Evolutionary conservation across 2,113 vertebrate species (phyloP), one percentile per base, ranked within the genome.

Genomic region (Bos taurus): DNA sequence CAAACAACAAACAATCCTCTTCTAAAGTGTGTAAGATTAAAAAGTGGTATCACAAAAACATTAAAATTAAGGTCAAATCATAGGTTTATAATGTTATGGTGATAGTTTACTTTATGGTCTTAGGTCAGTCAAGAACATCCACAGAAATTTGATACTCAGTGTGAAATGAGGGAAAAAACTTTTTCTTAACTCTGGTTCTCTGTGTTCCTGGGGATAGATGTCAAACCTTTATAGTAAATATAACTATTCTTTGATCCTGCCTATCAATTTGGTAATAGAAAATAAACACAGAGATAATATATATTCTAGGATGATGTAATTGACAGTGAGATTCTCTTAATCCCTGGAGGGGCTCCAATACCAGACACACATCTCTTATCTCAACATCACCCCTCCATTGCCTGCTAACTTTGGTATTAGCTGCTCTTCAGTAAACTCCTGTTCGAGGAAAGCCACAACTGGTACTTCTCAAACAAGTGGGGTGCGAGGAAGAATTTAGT

Each of bases 321-420:
- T 36, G 13, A 50, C 11, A 74, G 7, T 14, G n/a, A 77, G 30
- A 19, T 67, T 71, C 2, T 56, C 60, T 93, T 16, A 21, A 56
- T 46, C 2, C 21, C 8, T 16, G 5, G 14, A 5, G 62, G 9
- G 46, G 6, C 2, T 16, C 7, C 0, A 21, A 36, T 14, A 7
- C 2, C 1, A 25, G 59, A 77, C 46, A 78, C 30, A 17, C 2
- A 28, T 12, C 12, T 67, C 7, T 50, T 57, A 33, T 50, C 7
- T 78, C 13, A 43, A 12, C 33, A 28, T 30, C 23, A 2, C 5
- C 14, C 21, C 21, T 94, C 17, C 6, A 21, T 25, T 64, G 26
- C 4, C n/a, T 56, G 10, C 40, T 56, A 16, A 17, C 7, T 0
- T 33, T 83, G 67, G 6, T 36, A 26, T 90, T 28, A 56, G n/a